phyloP scores from a whole-genome alignment of 1,140 invertebrate species.

The Psilanteris sp. region DNA sequence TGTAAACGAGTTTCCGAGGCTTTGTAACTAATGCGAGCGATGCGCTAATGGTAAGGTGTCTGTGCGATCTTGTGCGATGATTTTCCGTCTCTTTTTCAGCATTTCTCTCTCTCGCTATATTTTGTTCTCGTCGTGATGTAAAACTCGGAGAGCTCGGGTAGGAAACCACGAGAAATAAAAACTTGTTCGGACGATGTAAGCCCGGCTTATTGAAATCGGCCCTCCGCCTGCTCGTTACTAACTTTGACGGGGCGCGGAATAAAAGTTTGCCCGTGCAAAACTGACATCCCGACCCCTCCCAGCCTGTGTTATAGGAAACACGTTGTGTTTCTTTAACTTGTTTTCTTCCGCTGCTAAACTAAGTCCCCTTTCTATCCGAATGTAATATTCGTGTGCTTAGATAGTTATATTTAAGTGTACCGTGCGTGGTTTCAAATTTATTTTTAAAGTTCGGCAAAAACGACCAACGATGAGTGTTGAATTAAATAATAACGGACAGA shows the following conservation, averaged over 20 bases:
- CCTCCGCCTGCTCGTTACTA: slow-evolving; percentile 71
- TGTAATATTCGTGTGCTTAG: no score
- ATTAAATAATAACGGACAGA: no score
- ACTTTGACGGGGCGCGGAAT: slow-evolving; percentile 70
- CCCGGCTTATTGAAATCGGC: slow-evolving; percentile 75
- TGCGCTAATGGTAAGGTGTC: slow-evolving; percentile 74
- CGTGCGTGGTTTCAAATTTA: no score
- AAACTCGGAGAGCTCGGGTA: slow-evolving; percentile 35
- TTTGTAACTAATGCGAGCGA: slow-evolving; percentile 68
- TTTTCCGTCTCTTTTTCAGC: slow-evolving; percentile 42
- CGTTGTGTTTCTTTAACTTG: slow-evolving; percentile 40
- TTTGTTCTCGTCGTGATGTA: slow-evolving; percentile 41
- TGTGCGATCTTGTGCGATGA: slow-evolving; percentile 59
- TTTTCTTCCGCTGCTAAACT: slow-evolving; percentile 22
- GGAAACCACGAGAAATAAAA: slow-evolving; percentile 49
- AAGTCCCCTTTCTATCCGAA: slow-evolving; percentile 10
- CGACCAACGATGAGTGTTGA: no score
- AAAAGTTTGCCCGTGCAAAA: slow-evolving; percentile 67
- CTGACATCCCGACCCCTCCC: slow-evolving; percentile 73
- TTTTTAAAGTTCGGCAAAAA: no score
- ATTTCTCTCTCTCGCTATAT: slow-evolving; percentile 32
- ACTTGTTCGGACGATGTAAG: slow-evolving; percentile 56
- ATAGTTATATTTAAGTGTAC: no score
- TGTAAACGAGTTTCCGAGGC: slow-evolving; percentile 65
- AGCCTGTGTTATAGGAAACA: slow-evolving; percentile 65